Percentiles rank a stretch among this genome's conserved stretches.
These are phyloP conservation scores for Suillia variegata DNA, from an alignment of 2,888 invertebrate species.

Conservation along the genomic window DNA sequence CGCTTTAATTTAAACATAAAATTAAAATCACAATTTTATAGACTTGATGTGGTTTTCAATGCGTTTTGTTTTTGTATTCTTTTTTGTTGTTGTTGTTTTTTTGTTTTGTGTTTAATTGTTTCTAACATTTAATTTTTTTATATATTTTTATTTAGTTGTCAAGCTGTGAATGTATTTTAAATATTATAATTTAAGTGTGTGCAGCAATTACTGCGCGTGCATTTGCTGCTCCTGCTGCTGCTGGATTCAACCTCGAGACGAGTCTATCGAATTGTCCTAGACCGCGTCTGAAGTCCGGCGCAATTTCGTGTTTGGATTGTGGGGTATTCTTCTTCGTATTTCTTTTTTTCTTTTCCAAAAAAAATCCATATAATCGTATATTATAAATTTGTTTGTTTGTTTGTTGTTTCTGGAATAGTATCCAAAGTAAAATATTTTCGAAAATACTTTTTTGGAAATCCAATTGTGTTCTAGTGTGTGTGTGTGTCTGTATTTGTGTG, in stretches of 20 bases:
- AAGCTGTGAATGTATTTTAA: background rate
- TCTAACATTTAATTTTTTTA: background rate
- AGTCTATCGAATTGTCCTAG: slow-evolving; percentile 12
- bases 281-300: slow-evolving; percentile 9
- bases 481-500: no score
- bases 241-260: slow-evolving; percentile 1
- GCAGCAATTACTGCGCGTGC: background rate
- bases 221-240: background rate
- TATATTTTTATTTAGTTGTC: background rate
- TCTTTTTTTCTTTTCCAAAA: background rate
- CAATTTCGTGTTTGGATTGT: background rate
- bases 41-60: slow-evolving; percentile 52
- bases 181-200: background rate
- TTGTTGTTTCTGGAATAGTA: slow-evolving; percentile 3
- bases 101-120: slow-evolving; percentile 9
- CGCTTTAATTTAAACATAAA: slow-evolving; percentile 50
- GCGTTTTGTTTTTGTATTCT: slow-evolving; percentile 17
- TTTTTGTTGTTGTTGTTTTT: slow-evolving; percentile 16
- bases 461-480: slow-evolving; percentile 11
- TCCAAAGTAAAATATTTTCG: slow-evolving; percentile 45
- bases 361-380: no score
- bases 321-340: background rate
- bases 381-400: no score
- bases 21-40: slow-evolving; percentile 62
- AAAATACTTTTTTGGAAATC: slow-evolving; percentile 46